Evolutionary conservation across 1,140 invertebrate genomes (phyloP).

Genomic region (Musca vetustissima): DNA sequence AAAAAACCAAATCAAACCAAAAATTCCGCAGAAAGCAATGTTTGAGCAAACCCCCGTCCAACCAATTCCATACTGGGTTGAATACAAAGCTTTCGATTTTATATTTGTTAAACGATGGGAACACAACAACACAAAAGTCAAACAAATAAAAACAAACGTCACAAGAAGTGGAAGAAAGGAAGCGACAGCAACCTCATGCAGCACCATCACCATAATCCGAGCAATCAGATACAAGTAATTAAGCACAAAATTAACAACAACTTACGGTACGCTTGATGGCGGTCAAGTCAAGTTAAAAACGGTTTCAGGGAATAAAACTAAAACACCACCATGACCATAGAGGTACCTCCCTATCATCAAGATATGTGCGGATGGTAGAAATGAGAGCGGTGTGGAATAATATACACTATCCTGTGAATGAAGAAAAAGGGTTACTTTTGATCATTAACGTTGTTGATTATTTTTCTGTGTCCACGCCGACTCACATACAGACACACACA

Average conservation of each 20-base stretch:
- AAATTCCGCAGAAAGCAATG: no score
- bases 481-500: no score
- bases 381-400: no score
- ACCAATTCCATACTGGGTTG: background rate
- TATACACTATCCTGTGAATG: background rate
- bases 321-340: no score
- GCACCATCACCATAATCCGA: background rate
- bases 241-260: conserved; percentile 12
- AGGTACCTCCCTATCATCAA: no score
- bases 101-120: conserved; percentile 21
- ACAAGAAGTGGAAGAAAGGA: no score
- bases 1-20: background rate
- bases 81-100: background rate
- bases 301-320: no score
- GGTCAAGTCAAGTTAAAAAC: no score
- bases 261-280: no score
- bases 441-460: conserved; percentile 21
- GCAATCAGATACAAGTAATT: conserved; percentile 23
- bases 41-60: no score
- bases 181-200: no score
- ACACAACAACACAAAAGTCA: conserved; percentile 20
- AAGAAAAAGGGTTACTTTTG: conserved; percentile 11
- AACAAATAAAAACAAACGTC: conserved; percentile 13
- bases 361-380: no score
- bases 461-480: background rate